Base-by-base conservation (phyloP, 2,113 vertebrate species). In the Psittacara wagleri region DNA sequence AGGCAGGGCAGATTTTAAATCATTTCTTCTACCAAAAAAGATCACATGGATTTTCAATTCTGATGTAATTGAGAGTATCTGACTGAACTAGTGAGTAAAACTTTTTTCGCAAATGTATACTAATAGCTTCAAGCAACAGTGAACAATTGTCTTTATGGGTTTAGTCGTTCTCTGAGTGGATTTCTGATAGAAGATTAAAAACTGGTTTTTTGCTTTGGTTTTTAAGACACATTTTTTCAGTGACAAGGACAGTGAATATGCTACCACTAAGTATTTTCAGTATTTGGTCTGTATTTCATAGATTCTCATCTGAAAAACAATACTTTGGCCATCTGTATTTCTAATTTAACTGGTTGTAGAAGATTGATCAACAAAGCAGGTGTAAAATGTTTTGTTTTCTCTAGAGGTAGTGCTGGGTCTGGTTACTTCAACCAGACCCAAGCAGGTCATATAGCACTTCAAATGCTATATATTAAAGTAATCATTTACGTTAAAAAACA, bases 201-300 rank as follows among this genome's bases (percentile, higher is more conserved):
- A 14, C 13, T 23, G 57, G 0, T 15, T n/a, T 35, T 35, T 35
- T 59, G 66, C 70, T 83, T 35, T 9, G 72, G 69, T 92, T 82
- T 94, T 96, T 95, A 86, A 95, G 92, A 94, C 63, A 78, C 68
- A 89, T 93, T 96, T 96, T 97, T 97, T 94, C 95, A 95, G 94
- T 96, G 72, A 90, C 83, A 92, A 90, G 73, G 81, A 94, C 49
- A 91, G 63, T n/a, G 82, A 20, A 7, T 90, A 55, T 9, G 7
- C 84, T 93, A 63, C 43, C 63, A 66, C 8, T 8, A 89, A 35
- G 18, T 51, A 73, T 80, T 70, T 67, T 57, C 51, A 67, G 12
- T 62, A 31, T 69, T 63, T 86, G 72, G 31, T 28, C 59, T 49
- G 20, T 66, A 44, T 51, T 87, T 88, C 69, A 16, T 24, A 11